phyloP scores from a whole-genome alignment of 1,140 invertebrate species.

The Drosophila erecta region DNA sequence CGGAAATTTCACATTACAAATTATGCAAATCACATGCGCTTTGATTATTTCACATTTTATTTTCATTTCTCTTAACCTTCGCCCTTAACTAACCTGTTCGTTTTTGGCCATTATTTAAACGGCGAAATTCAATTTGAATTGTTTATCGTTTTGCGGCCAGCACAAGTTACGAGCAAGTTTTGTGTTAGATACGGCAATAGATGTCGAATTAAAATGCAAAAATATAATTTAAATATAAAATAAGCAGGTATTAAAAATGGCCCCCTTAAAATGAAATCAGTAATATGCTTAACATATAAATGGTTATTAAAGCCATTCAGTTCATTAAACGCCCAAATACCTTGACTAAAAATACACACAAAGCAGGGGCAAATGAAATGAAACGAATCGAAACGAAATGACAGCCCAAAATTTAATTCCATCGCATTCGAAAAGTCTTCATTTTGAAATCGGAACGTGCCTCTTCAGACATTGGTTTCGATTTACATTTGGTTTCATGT shows the following conservation, averaged over 20 bases:
- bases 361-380: background rate
- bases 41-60: slow-evolving; percentile 74
- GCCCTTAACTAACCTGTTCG: slow-evolving; percentile 25
- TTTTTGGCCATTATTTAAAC: slow-evolving; percentile 33
- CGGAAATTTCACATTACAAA: slow-evolving; percentile 76
- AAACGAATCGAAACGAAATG: background rate
- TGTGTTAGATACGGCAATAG: background rate
- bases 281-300: background rate
- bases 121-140: slow-evolving; percentile 40
- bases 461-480: slow-evolving; percentile 33
- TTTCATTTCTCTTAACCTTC: slow-evolving; percentile 41
- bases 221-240: too few species aligned
- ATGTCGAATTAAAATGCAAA: too few species aligned
- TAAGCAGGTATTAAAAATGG: background rate
- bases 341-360: slow-evolving; percentile 2
- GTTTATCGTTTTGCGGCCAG: slow-evolving; percentile 19
- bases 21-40: slow-evolving; percentile 76
- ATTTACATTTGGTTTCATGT: slow-evolving; percentile 47
- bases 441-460: slow-evolving; percentile 59
- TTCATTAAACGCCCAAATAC: slow-evolving; percentile 1
- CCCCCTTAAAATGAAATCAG: background rate
- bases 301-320: background rate
- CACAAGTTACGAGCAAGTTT: background rate
- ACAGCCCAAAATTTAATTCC: slow-evolving; percentile 8
- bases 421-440: slow-evolving; percentile 32